Evolutionary conservation across 2,113 vertebrate genomes (phyloP), one percentile per base, ranked within the genome.

Genomic region (Gila orcuttii): DNA sequence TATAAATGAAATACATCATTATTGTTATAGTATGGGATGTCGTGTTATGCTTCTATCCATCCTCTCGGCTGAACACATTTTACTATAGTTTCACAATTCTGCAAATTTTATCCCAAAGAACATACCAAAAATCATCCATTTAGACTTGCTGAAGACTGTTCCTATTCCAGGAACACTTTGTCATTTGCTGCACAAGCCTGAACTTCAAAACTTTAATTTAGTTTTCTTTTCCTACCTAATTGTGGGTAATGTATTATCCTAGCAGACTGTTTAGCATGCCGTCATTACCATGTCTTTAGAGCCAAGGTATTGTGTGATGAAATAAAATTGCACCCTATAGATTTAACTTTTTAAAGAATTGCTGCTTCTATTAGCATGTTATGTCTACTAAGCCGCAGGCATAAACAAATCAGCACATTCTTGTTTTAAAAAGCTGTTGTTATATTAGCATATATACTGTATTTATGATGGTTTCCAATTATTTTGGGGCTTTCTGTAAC

Each of bases 341-440:
- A 73, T 50, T 81, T 55, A 45, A 69, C 59, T 82, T 74, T 66
- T 87, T 59, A 82, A 78, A 85, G 39, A 59, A 57, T 76, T 76
- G 19, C 11, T 78, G 33, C 52, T 73, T 85, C 57, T 84, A 42
- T 85, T 69, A 82, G 60, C 15, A 82, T 74, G 68, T 62, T 84
- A n/a, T 85, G 73, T 68, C 82, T 84, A 55, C 25, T 42, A 13
- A 68, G 52, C 57, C 13, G 1, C n/a, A 77, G 82, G 78, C 52
- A 78, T 85, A 79, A 91, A 89, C 73, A 88, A 64, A 84, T 52
- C 45, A 79, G 81, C 90, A 86, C 55, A 87, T 64, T 77, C 62
- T 79, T 85, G 79, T 83, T 89, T 87, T 69, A 87, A 88, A 87
- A 52, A 85, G 75, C 68, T 66, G 83, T 33, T 36, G 76, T 75